Evolutionary conservation across 2,888 invertebrate genomes (phyloP).

Genomic region (Temnothorax rugatulus): DNA sequence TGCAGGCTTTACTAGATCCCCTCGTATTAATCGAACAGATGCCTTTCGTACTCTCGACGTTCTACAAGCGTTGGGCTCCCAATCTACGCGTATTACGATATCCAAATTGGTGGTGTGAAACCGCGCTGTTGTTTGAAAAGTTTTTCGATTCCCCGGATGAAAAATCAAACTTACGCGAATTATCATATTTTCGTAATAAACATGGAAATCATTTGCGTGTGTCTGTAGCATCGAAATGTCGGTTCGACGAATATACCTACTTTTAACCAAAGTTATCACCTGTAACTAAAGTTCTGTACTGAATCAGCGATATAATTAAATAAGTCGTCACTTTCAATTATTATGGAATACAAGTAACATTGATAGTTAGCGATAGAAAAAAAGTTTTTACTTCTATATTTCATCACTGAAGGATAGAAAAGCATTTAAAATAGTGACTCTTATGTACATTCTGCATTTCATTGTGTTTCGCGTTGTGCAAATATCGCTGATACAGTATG

Average conservation of each 20-base stretch:
- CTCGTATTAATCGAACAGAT: slow-evolving; percentile 59
- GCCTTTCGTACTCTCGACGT: slow-evolving; percentile 56
- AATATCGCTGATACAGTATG: background rate
- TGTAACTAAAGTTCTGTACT: background rate
- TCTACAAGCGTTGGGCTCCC: slow-evolving; percentile 10
- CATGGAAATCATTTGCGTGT: background rate
- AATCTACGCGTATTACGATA: slow-evolving; percentile 30
- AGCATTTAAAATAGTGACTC: background rate
- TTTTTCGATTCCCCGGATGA: background rate
- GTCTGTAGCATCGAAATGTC: background rate
- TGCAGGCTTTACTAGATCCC: slow-evolving; percentile 70
- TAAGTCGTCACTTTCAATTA: background rate
- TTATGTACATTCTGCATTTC: background rate
- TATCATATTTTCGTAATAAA: background rate
- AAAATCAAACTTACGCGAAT: background rate
- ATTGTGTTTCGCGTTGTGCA: background rate
- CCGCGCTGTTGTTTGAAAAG: background rate
- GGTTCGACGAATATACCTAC: background rate
- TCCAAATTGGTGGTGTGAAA: slow-evolving; percentile 20
- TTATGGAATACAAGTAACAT: background rate
- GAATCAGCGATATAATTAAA: slow-evolving; percentile 15
- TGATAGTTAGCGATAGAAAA: background rate
- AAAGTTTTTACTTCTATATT: background rate
- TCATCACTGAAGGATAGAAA: background rate
- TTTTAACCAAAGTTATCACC: background rate